Percentiles rank a stretch among this genome's conserved stretches.
Conservation (phyloP, 2,113 vertebrate genomes). For the Oryzias melastigma region DNA sequence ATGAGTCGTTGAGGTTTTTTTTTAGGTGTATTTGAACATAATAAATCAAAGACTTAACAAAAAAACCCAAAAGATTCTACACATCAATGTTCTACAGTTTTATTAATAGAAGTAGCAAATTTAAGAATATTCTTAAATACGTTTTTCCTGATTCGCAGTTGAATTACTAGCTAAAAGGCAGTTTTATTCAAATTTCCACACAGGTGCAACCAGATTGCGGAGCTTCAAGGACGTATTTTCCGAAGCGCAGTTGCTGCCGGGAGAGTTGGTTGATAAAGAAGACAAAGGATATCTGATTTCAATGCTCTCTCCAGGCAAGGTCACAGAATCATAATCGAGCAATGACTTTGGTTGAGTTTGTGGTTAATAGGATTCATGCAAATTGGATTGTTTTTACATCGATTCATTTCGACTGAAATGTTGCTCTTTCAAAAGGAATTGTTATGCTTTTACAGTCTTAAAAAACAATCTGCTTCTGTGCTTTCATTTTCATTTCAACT, state of each 20-base stretch:
- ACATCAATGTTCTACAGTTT: too few relatives aligned
- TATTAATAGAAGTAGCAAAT: too few relatives aligned
- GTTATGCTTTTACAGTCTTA: too few relatives aligned
- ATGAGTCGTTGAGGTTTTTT: too few relatives aligned
- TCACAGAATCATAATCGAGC: constrained; percentile 31
- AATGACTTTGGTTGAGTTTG: constrained; percentile 11
- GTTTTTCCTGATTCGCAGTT: too few relatives aligned
- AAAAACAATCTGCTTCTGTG: too few relatives aligned
- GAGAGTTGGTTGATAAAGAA: constrained; percentile 11
- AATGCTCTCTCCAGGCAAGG: constrained; percentile 54
- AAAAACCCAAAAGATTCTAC: too few relatives aligned
- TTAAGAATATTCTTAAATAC: too few relatives aligned
- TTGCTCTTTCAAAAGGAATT: too few relatives aligned
- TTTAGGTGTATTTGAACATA: too few relatives aligned
- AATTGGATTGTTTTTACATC: background rate
- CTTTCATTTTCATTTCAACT: background rate
- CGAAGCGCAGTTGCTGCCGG: constrained; percentile 39
- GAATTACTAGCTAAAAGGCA: background rate
- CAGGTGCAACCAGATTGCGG: background rate
- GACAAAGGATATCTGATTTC: constrained; percentile 37
- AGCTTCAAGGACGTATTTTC: constrained; percentile 55
- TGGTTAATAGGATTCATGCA: constrained; percentile 1
- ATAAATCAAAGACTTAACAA: too few relatives aligned
- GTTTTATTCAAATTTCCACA: constrained; percentile 2
- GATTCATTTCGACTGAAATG: background rate